Evolutionary conservation across 2,888 invertebrate species (phyloP).

Genomic region (Sipha maydis): DNA sequence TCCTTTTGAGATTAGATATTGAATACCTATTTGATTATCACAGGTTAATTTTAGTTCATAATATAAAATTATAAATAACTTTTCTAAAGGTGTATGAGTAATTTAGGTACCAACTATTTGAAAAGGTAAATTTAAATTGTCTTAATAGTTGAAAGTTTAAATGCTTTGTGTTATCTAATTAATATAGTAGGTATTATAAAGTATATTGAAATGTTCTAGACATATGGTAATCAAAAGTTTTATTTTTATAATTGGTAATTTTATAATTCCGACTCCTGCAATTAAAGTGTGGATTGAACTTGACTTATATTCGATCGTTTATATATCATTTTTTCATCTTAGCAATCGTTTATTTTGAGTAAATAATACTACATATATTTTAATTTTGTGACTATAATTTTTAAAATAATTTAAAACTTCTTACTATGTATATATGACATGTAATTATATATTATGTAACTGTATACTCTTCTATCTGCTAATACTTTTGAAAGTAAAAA

Average conservation of each 20-base stretch:
- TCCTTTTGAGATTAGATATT: neutral
- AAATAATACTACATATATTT: too few relatives aligned
- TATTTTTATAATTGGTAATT: neutral
- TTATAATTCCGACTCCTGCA: neutral
- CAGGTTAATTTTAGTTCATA: slow-evolving; percentile 29
- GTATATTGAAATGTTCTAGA: neutral
- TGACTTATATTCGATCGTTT: neutral
- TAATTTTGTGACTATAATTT: too few relatives aligned
- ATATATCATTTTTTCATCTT: too few relatives aligned
- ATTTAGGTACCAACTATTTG: neutral
- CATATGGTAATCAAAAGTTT: neutral
- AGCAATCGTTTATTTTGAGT: too few relatives aligned
- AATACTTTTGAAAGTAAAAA: too few relatives aligned
- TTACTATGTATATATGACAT: too few relatives aligned
- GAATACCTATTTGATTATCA: neutral
- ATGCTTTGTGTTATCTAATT: neutral
- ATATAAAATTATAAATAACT: slow-evolving; percentile 36
- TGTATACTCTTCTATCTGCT: too few relatives aligned
- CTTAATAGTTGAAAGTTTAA: neutral
- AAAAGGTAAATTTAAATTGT: neutral
- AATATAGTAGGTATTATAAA: neutral
- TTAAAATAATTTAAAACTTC: too few relatives aligned
- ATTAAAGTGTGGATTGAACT: neutral
- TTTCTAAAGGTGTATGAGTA: slow-evolving; percentile 1
- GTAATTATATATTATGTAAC: too few relatives aligned